Conservation (phyloP, 1,140 invertebrate genomes). For the Protaetia brevitarsis region DNA sequence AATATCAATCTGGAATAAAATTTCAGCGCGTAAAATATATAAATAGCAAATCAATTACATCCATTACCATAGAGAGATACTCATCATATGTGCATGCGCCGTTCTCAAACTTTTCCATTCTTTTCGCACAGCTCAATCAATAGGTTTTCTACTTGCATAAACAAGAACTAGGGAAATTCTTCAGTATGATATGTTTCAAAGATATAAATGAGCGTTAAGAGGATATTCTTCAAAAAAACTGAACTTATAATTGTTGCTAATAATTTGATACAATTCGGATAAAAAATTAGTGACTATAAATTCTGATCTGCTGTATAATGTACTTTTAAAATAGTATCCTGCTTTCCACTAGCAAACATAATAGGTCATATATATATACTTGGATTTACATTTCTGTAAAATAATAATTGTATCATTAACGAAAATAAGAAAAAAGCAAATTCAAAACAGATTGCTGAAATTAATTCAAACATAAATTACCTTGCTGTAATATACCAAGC, state of each 20-base stretch:
- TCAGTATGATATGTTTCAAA: conserved; percentile 12
- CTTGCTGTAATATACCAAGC: background rate
- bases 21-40: background rate
- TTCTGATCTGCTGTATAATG: background rate
- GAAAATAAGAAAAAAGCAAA: background rate
- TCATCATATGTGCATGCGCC: background rate
- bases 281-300: conserved; percentile 17
- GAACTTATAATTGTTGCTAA: background rate
- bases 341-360: background rate
- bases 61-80: background rate
- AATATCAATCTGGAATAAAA: background rate
- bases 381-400: background rate
- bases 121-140: background rate
- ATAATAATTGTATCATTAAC: background rate
- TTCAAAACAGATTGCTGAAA: too few relatives aligned
- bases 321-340: background rate
- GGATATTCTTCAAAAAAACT: background rate
- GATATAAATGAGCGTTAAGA: background rate
- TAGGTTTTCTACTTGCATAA: background rate
- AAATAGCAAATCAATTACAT: background rate
- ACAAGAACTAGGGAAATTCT: background rate
- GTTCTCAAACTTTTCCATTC: conserved; percentile 1
- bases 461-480: too few relatives aligned
- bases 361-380: background rate
- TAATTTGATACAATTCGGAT: background rate